Conservation (phyloP, 1,140 invertebrate genomes). For the Pectinophora gossypiella region DNA sequence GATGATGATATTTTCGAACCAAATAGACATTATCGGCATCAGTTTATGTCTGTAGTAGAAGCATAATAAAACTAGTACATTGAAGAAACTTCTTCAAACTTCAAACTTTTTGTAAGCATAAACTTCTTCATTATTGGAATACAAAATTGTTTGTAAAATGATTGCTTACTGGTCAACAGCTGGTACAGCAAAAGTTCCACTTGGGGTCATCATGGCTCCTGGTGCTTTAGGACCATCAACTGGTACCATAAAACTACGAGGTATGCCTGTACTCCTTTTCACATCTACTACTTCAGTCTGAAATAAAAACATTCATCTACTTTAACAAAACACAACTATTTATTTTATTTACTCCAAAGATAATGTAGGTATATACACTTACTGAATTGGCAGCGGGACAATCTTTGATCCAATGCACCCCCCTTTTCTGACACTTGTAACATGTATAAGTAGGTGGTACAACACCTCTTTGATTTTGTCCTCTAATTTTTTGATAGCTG, state of each 20-base stretch:
- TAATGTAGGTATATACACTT: constrained; percentile 10
- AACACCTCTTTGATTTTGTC: constrained; percentile 89
- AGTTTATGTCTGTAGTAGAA: no score
- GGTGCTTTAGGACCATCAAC: constrained; percentile 92
- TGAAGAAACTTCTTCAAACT: no score
- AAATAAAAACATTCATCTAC: constrained; percentile 20
- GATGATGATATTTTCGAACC: no score
- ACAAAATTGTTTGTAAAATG: no score
- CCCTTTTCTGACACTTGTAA: constrained; percentile 93
- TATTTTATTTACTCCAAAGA: constrained; percentile 2
- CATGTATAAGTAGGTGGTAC: constrained; percentile 94
- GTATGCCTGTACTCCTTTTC: constrained; percentile 97
- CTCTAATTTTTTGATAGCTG: constrained; percentile 92
- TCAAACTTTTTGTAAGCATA: no score
- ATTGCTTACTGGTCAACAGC: constrained; percentile 90
- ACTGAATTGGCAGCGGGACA: constrained; percentile 82
- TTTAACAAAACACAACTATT: neutral
- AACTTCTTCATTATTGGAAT: no score
- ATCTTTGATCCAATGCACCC: constrained; percentile 98
- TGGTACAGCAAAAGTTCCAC: constrained; percentile 93
- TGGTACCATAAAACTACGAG: constrained; percentile 95
- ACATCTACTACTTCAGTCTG: constrained; percentile 84
- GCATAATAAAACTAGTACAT: no score
- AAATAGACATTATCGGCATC: no score
- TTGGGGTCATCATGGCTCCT: constrained; percentile 95